phyloP scores from a whole-genome alignment of 2,113 vertebrate species.

The Cyprinodon tularosa region DNA sequence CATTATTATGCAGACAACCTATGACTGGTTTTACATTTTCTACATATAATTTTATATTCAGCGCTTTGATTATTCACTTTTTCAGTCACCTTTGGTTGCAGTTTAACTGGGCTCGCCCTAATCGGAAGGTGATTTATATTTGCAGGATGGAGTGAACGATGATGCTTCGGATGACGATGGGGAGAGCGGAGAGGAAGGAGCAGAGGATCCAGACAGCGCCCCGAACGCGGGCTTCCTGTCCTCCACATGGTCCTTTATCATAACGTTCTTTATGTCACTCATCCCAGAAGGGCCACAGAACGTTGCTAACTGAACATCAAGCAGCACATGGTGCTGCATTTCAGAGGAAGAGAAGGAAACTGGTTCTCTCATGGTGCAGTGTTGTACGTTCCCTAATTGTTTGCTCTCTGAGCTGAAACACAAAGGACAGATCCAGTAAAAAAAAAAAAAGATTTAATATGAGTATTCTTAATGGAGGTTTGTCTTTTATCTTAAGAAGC shows the following conservation, averaged over 20 bases:
- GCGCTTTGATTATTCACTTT: no score
- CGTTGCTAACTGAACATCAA: conserved; percentile 85
- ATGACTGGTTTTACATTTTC: neutral
- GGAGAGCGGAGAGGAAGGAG: conserved; percentile 84
- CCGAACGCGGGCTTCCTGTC: conserved; percentile 88
- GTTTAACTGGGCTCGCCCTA: neutral
- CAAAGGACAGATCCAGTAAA: conserved; percentile 9
- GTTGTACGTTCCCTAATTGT: conserved; percentile 31
- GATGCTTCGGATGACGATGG: conserved; percentile 85
- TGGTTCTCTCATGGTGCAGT: conserved; percentile 32
- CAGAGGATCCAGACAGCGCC: conserved; percentile 78
- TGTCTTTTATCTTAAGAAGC: conserved; percentile 13
- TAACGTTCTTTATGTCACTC: conserved; percentile 95
- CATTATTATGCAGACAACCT: no score
- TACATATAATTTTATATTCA: neutral
- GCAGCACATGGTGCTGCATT: neutral
- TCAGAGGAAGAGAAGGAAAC: conserved; percentile 25
- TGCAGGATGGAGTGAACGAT: conserved; percentile 90
- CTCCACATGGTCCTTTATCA: conserved; percentile 95
- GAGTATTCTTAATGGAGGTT: neutral
- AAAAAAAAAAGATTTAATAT: neutral
- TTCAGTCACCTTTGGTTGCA: neutral
- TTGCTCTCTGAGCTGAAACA: conserved; percentile 37
- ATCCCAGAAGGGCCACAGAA: conserved; percentile 94
- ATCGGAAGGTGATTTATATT: neutral